A percentile compares a stretch with the other conserved stretches of the same genome.
phyloP scores from a whole-genome alignment of 2,888 invertebrate species.

The Tortrix viridana region DNA sequence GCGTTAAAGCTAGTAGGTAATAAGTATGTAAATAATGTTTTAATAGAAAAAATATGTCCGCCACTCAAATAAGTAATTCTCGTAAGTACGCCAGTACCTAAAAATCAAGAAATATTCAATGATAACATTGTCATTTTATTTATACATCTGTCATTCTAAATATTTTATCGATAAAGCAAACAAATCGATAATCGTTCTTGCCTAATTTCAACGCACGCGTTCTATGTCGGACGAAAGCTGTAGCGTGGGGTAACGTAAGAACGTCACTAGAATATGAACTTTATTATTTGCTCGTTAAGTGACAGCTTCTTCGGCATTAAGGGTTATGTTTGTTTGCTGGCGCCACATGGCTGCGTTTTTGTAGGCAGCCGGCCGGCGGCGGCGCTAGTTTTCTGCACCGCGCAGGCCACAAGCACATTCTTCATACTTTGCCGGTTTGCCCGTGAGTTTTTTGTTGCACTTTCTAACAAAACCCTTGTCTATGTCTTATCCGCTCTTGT shows the following conservation, averaged over 20 bases:
- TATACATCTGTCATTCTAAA: too few species aligned
- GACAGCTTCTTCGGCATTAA: conserved; percentile 5
- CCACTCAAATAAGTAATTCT: too few species aligned
- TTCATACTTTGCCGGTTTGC: conserved; percentile 6
- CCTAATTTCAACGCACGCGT: conserved; percentile 24
- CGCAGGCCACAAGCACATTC: conserved; percentile 6
- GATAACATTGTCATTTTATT: background rate
- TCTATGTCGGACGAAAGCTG: conserved; percentile 3
- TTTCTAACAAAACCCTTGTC: conserved; percentile 5
- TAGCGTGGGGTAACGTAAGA: background rate
- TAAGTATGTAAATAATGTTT: too few species aligned
- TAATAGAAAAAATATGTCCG: too few species aligned
- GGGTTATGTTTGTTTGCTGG: conserved; percentile 14
- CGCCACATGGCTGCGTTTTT: conserved; percentile 21
- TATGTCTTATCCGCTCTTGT: too few species aligned
- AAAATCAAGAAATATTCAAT: background rate
- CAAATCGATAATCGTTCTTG: conserved; percentile 11
- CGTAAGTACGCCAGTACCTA: too few species aligned
- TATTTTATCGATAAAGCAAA: conserved; percentile 16
- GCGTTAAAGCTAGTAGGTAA: too few species aligned
- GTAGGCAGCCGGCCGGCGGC: conserved; percentile 27
- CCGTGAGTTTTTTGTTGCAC: conserved; percentile 2
- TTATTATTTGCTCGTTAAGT: background rate
- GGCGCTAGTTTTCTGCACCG: conserved; percentile 17
- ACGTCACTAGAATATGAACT: conserved; percentile 4